Conservation (phyloP, 1,140 invertebrate genomes). For the Geopemphigus sp. region DNA sequence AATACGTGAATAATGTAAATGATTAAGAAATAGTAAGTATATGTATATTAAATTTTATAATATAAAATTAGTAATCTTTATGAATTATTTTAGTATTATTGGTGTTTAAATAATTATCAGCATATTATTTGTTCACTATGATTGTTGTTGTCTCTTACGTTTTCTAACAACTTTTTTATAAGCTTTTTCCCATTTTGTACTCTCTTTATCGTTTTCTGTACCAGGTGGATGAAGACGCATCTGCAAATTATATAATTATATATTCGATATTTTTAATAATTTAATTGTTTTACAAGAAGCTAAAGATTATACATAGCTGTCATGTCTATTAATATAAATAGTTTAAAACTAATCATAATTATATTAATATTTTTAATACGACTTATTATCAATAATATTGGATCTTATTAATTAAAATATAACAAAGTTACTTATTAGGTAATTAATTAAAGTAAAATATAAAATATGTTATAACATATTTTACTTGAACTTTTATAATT, state of each 20-base stretch:
- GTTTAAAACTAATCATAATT: neutral
- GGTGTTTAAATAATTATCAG: too few species aligned
- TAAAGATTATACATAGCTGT: conserved; percentile 1
- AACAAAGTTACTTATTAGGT: too few species aligned
- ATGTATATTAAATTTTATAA: too few species aligned
- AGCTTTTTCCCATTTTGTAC: conserved; percentile 51
- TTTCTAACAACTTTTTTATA: conserved; percentile 52
- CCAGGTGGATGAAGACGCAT: conserved; percentile 66
- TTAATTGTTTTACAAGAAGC: neutral
- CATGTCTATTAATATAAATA: neutral
- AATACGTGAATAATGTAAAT: too few species aligned
- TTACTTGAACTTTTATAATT: too few species aligned
- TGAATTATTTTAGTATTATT: too few species aligned
- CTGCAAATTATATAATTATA: conserved; percentile 56
- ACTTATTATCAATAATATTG: too few species aligned
- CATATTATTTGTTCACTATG: neutral
- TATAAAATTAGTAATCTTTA: too few species aligned
- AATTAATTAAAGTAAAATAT: too few species aligned
- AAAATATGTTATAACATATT: too few species aligned
- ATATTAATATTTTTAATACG: neutral
- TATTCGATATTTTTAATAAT: neutral
- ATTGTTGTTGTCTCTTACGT: conserved; percentile 44
- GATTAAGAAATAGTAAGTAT: too few species aligned
- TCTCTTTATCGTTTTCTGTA: conserved; percentile 55
- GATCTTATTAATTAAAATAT: too few species aligned